These are phyloP conservation scores for Hoplias malabaricus DNA, from an alignment of 2,113 vertebrate species.

Conservation along the genomic window DNA sequence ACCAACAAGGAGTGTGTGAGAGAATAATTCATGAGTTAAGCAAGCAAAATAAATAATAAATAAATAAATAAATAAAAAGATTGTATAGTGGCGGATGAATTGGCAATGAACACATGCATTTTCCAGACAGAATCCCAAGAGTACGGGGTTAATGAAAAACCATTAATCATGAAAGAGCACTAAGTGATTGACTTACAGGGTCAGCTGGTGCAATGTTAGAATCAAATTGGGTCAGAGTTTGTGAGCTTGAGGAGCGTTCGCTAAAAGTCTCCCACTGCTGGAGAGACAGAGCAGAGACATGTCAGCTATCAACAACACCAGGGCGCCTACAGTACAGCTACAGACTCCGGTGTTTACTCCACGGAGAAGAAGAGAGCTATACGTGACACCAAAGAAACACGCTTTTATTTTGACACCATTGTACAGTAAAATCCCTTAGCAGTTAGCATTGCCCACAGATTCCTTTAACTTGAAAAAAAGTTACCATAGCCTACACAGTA, in stretches of 20 bases:
- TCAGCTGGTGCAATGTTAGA: constrained; percentile 99
- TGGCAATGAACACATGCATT: constrained; percentile 46
- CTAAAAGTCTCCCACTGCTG: constrained; percentile 99
- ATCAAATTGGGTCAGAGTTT: constrained; percentile 99
- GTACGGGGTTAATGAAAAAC: constrained; percentile 90
- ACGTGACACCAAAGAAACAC: not conserved
- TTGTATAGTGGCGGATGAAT: constrained; percentile 58
- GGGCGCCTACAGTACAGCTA: constrained; percentile 38
- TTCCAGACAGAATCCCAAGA: constrained; percentile 46
- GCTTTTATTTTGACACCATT: no score
- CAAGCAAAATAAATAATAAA: constrained; percentile 66
- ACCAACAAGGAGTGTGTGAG: constrained; percentile 24
- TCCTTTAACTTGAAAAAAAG: no score
- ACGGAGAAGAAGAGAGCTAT: not conserved
- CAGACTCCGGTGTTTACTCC: not conserved
- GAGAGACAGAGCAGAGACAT: constrained; percentile 97
- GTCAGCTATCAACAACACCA: constrained; percentile 62
- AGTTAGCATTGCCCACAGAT: not conserved
- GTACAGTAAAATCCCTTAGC: not conserved
- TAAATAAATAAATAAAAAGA: constrained; percentile 67
- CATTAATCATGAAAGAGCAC: constrained; percentile 96
- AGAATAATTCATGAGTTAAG: constrained; percentile 54
- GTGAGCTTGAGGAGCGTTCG: constrained; percentile 99
- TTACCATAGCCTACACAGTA: no score
- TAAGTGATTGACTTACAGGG: constrained; percentile 99